Evolutionary conservation across 2,113 vertebrate genomes (phyloP), one percentile per base, ranked within the genome.

Genomic region (Octodon degus): DNA sequence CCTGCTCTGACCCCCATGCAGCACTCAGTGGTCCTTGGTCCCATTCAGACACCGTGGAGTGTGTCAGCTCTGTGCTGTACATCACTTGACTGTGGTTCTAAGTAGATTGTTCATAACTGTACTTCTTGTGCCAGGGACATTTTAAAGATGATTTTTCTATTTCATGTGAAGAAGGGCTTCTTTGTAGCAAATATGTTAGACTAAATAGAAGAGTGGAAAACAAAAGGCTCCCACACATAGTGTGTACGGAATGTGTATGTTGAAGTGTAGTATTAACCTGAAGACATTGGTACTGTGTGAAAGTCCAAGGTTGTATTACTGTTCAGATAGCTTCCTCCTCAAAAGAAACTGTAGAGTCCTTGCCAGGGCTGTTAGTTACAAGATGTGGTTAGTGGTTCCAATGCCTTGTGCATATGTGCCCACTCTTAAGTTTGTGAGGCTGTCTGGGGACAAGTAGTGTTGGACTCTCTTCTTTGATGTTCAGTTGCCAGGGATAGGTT

Each of bases 101-200:
- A 93, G 72, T 60, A 86, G 47, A 55, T 79, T 96, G 24, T 63
- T 90, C 83, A 62, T 77, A 92, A 85, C 68, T 86, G 34, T 53
- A 80, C 47, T 84, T 95, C 22, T 81, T 82, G 53, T 68, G 65
- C 37, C 17, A 34, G 47, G 76, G 74, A 43, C 47, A 89, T 90
- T 92, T 95, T 50, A 40, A 62, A 89, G 85, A 83, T 60, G 16
- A 50, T 85, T 93, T 90, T 91, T 72, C 65, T 93, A 3, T 86
- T n/a, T 91, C 12, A 87, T 84, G n/a, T 90, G 83, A 91, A 94
- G 65, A 91, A 89, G 77, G 5, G 24, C 60, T 89, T 30, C 53
- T 86, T 76, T 91, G 43, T 89, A 30, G 89, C 37, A 30, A 63
- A 37, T 68, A 58, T 67, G 37, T 58, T 88, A 77, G 34, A 40